Conservation (phyloP, 2,113 vertebrate species). For the Toxotes jaculatrix region DNA sequence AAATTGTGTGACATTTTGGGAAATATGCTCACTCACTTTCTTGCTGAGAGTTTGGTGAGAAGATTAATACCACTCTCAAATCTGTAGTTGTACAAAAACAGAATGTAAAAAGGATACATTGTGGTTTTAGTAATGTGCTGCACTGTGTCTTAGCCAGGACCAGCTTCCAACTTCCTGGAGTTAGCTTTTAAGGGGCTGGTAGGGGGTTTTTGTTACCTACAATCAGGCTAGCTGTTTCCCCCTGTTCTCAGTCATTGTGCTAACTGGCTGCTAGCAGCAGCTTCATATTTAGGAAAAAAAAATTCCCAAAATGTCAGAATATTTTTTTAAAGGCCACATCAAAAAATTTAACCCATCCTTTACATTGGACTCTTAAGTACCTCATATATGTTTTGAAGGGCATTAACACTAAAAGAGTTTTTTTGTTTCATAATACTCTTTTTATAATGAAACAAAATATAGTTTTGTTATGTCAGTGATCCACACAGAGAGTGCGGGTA, state of each 20-base stretch:
- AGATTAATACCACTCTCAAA: not conserved
- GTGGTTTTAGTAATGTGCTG: no score
- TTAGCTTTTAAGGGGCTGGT: not conserved
- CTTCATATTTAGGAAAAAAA: not conserved
- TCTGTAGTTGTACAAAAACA: no score
- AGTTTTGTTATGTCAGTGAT: conserved; percentile 3
- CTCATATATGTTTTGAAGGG: not conserved
- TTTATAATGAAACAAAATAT: not conserved
- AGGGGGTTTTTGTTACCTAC: not conserved
- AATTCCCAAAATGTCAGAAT: conserved; percentile 5
- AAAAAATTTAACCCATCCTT: not conserved
- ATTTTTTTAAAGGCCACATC: not conserved
- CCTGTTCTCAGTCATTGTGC: not conserved
- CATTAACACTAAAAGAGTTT: not conserved
- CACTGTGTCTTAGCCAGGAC: no score
- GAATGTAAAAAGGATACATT: no score
- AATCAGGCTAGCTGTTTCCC: not conserved
- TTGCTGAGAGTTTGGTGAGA: no score
- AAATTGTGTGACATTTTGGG: not conserved
- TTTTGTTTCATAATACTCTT: not conserved
- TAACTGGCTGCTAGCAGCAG: not conserved
- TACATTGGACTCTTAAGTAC: not conserved
- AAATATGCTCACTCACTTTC: not conserved
- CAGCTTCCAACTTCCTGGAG: not conserved
- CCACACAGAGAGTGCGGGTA: conserved; percentile 14